These are phyloP conservation scores for Eudemis profundana DNA, from an alignment of 2,888 invertebrate species.

Conservation along the genomic window DNA sequence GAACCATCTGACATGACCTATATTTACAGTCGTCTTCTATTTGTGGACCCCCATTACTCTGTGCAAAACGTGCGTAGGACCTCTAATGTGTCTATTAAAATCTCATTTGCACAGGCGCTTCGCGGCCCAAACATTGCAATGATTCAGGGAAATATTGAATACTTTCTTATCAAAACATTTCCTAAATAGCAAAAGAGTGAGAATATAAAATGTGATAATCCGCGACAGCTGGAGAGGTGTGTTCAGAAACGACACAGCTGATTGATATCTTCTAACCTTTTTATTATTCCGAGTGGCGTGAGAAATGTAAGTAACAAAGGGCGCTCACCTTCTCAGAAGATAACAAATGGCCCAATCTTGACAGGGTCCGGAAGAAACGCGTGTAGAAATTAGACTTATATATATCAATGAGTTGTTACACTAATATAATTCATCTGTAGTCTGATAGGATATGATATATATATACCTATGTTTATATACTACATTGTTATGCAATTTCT, in stretches of 20 bases:
- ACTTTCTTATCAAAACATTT: constrained; percentile 22
- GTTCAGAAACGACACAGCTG: constrained; percentile 25
- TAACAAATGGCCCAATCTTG: constrained; percentile 10
- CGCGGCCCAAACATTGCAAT: constrained; percentile 22
- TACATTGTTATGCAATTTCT: no score
- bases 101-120: constrained; percentile 22
- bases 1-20: no score
- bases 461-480: no score
- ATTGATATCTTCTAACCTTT: constrained; percentile 27
- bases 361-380: background rate
- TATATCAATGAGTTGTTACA: constrained; percentile 5
- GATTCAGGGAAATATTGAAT: constrained; percentile 32
- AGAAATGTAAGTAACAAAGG: constrained; percentile 13
- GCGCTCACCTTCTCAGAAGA: constrained; percentile 5
- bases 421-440: constrained; percentile 12
- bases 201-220: constrained; percentile 36
- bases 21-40: no score
- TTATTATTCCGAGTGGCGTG: constrained; percentile 18
- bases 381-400: background rate
- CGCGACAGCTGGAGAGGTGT: constrained; percentile 31
- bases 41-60: background rate
- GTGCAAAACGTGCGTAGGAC: background rate
- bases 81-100: constrained; percentile 33
- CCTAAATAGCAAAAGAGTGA: constrained; percentile 11
- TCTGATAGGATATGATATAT: constrained; percentile 1